Conservation (phyloP, 2,113 vertebrate genomes). For the Penelope pileata region DNA sequence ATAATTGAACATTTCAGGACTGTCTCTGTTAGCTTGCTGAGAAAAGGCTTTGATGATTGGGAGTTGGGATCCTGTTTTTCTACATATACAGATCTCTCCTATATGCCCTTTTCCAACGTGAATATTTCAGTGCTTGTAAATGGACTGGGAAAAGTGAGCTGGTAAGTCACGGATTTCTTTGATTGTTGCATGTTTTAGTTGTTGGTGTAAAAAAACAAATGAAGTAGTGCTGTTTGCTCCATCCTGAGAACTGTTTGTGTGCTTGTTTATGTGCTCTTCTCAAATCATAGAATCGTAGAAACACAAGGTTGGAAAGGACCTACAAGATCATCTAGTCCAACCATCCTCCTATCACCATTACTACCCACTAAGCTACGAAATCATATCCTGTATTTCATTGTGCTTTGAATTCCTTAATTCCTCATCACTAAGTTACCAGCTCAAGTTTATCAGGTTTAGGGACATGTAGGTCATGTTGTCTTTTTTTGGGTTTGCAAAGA, state of each 20-base stretch:
- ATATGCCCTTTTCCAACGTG: neutral
- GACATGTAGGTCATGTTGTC: neutral
- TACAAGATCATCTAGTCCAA: no score
- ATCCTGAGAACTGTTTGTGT: neutral
- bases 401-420: neutral
- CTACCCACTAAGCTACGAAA: no score
- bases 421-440: neutral
- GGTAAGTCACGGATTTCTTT: neutral
- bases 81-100: neutral
- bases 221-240: neutral
- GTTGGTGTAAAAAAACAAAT: neutral
- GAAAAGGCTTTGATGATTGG: neutral
- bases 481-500: neutral
- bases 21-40: neutral
- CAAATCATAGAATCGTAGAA: no score
- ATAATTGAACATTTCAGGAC: neutral
- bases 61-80: neutral
- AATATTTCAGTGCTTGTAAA: constrained; percentile 22
- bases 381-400: neutral
- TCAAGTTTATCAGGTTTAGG: neutral
- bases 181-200: neutral
- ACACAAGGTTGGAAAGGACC: no score
- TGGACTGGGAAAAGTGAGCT: neutral
- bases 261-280: neutral
- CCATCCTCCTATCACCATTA: no score